These are phyloP conservation scores for Rhegmatorhina hoffmannsi DNA, from an alignment of 2,113 vertebrate species.

Conservation along the genomic window DNA sequence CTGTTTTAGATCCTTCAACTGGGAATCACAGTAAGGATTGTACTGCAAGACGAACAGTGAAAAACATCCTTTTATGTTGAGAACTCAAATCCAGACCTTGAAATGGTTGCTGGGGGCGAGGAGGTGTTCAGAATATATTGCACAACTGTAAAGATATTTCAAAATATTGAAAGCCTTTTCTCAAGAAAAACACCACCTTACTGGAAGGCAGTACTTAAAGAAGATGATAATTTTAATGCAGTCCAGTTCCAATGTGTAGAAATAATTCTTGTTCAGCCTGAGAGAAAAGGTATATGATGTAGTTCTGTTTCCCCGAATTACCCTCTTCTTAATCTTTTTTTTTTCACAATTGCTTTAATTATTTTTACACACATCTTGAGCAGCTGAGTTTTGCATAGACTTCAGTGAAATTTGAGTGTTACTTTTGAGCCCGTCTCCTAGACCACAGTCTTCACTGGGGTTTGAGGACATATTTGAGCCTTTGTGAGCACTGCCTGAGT, in stretches of 20 bases:
- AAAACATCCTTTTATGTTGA: background rate
- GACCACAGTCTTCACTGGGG: background rate
- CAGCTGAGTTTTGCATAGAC: background rate
- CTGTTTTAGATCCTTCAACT: background rate
- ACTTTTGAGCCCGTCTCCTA: background rate
- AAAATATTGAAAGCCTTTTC: background rate
- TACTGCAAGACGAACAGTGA: background rate
- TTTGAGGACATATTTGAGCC: background rate
- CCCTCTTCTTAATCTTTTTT: background rate
- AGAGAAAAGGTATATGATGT: background rate
- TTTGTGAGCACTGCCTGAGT: background rate
- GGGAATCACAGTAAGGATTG: background rate
- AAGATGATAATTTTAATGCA: background rate
- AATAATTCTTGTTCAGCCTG: background rate
- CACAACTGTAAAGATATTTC: background rate
- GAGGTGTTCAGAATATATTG: background rate
- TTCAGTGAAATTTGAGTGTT: background rate
- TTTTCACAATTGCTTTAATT: background rate
- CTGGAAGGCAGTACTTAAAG: background rate
- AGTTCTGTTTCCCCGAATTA: background rate
- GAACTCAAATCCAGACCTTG: background rate
- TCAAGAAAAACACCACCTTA: background rate
- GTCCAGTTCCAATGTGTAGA: background rate
- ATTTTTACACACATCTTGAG: background rate
- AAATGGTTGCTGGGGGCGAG: background rate